Conservation (phyloP, 1,140 invertebrate species). For the Zaprionus taronus region DNA sequence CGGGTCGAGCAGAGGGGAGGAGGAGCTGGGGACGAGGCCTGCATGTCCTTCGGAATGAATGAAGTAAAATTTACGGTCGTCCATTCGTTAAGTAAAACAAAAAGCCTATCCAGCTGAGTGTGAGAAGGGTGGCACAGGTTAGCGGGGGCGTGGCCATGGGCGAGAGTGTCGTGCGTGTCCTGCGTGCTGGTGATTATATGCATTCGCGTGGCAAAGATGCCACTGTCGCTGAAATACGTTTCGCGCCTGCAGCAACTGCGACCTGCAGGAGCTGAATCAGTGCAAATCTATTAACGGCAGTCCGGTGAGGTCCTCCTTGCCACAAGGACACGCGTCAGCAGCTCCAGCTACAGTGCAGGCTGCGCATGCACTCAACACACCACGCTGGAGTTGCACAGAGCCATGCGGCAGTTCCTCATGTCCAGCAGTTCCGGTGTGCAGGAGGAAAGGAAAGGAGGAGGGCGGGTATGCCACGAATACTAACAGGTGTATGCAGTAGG, state of each 20-base stretch:
- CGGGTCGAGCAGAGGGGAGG: not conserved
- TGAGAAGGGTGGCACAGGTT: not conserved
- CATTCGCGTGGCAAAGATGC: slow-evolving; percentile 37
- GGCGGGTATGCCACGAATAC: slow-evolving; percentile 8
- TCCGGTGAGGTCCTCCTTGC: not conserved
- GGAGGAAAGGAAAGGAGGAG: not conserved
- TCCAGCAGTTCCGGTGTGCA: slow-evolving; percentile 22
- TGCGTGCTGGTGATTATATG: slow-evolving; percentile 64
- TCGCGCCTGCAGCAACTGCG: slow-evolving; percentile 12
- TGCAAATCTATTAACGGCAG: slow-evolving; percentile 69
- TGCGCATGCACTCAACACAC: slow-evolving; percentile 40
- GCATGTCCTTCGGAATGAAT: slow-evolving; percentile 49
- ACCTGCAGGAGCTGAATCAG: slow-evolving; percentile 6
- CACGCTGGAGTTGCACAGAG: slow-evolving; percentile 12
- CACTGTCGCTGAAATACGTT: slow-evolving; percentile 30
- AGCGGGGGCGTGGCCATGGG: slow-evolving; percentile 10
- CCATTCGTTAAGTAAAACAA: slow-evolving; percentile 65
- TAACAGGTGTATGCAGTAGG: slow-evolving; percentile 14
- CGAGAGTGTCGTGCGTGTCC: not conserved
- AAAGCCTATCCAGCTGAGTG: slow-evolving; percentile 27
- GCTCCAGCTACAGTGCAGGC: slow-evolving; percentile 23
- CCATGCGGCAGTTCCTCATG: slow-evolving; percentile 24
- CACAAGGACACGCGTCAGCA: slow-evolving; percentile 48
- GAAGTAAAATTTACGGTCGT: slow-evolving; percentile 75
- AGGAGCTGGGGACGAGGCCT: not conserved